phyloP scores from a whole-genome alignment of 2,888 invertebrate species.

The Ceraclea dissimilis region DNA sequence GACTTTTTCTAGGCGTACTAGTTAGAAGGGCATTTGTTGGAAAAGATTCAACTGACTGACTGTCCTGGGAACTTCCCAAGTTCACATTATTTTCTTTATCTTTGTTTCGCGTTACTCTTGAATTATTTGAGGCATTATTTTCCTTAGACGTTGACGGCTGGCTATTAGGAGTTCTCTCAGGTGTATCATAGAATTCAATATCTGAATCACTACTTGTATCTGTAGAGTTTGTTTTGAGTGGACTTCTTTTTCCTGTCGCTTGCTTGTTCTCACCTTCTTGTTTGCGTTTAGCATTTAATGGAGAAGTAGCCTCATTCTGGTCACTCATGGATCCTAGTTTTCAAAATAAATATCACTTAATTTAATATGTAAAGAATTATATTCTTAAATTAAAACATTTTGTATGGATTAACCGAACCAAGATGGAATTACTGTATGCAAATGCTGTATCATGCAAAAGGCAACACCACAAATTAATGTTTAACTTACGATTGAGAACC shows the following conservation, averaged over 20 bases:
- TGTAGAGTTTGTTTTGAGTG: background rate
- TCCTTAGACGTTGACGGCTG: background rate
- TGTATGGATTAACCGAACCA: too few species aligned
- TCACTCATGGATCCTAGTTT: slow-evolving; percentile 1
- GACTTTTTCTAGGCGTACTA: background rate
- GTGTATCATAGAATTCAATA: background rate
- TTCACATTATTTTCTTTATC: background rate
- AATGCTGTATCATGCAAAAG: too few species aligned
- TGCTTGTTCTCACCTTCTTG: too few species aligned
- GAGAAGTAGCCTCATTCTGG: background rate
- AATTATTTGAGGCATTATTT: background rate
- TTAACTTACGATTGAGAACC: background rate
- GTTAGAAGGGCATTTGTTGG: background rate
- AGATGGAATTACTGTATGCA: too few species aligned
- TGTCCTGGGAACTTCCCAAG: background rate
- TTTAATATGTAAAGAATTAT: background rate
- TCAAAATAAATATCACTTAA: too few species aligned
- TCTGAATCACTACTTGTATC: background rate
- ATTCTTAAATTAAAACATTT: too few species aligned
- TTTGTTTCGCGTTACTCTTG: background rate
- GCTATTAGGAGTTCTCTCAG: background rate
- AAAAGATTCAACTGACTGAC: background rate
- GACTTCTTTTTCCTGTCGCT: background rate
- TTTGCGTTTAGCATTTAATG: too few species aligned
- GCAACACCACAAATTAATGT: background rate